These are phyloP conservation scores for Diplodus puntazzo DNA, from an alignment of 2,797 vertebrate genomes.

Conservation along the genomic window DNA sequence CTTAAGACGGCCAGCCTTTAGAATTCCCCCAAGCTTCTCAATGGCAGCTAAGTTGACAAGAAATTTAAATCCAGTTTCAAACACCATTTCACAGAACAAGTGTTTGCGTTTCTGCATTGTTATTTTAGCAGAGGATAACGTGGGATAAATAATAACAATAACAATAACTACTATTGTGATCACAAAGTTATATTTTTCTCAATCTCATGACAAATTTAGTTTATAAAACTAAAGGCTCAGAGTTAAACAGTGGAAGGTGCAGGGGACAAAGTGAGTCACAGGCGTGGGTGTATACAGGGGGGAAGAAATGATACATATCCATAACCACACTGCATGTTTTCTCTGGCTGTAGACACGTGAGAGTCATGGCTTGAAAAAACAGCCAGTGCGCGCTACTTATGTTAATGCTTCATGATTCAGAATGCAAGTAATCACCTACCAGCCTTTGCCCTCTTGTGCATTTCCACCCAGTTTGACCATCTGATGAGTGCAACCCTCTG, in stretches of 20 bases:
- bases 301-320: constrained; percentile 25
- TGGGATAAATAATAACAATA: background rate
- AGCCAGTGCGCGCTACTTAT: constrained; percentile 6
- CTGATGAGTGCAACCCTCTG: constrained; percentile 55
- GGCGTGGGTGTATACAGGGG: constrained; percentile 31
- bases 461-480: constrained; percentile 75
- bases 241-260: constrained; percentile 19
- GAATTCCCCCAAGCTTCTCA: constrained; percentile 72
- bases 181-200: background rate
- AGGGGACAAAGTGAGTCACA: constrained; percentile 71
- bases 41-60: constrained; percentile 71
- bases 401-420: constrained; percentile 5
- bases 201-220: constrained; percentile 13
- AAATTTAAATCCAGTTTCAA: constrained; percentile 27
- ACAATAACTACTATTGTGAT: background rate
- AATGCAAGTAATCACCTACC: constrained; percentile 68
- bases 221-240: background rate
- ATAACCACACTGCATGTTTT: constrained; percentile 54
- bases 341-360: constrained; percentile 30
- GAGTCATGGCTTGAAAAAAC: constrained; percentile 20
- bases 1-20: constrained; percentile 61
- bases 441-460: constrained; percentile 59
- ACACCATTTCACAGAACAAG: background rate
- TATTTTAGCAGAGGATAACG: background rate
- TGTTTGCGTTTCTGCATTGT: background rate